A percentile compares a stretch with the other conserved stretches of the same genome.
Evolutionary conservation across 1,140 invertebrate species (phyloP).

Genomic region (Saccostrea cuccullata): DNA sequence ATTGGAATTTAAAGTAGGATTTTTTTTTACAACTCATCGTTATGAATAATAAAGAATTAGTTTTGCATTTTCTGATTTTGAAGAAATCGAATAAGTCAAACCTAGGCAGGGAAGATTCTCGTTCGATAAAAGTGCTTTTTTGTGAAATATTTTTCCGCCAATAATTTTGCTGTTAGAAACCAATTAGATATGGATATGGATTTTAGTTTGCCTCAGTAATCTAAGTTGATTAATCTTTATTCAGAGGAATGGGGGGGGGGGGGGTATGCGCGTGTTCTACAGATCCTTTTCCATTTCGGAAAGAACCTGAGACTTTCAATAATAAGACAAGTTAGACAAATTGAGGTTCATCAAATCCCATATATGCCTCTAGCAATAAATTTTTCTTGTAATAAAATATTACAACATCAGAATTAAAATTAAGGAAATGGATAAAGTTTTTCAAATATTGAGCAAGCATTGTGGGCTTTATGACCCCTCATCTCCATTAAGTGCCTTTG

Average conservation of each 20-base stretch:
- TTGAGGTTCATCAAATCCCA: too few species aligned
- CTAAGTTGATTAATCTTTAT: not conserved
- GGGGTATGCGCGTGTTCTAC: too few species aligned
- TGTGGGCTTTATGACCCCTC: not conserved
- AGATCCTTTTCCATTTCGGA: too few species aligned
- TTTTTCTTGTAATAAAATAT: too few species aligned
- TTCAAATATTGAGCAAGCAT: not conserved
- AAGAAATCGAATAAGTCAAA: not conserved
- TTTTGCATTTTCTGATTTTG: not conserved
- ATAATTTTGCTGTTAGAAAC: not conserved
- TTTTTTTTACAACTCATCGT: too few species aligned
- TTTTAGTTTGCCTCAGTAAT: not conserved
- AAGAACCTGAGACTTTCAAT: too few species aligned
- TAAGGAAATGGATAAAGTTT: constrained; percentile 2
- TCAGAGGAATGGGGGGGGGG: not conserved
- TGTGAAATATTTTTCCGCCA: not conserved
- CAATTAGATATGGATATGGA: not conserved
- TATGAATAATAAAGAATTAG: too few species aligned
- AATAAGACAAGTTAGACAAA: too few species aligned
- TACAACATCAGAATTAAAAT: not conserved
- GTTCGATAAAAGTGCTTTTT: not conserved
- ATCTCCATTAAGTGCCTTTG: not conserved
- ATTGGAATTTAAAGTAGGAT: too few species aligned
- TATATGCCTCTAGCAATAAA: too few species aligned
- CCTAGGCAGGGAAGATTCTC: not conserved